These are phyloP conservation scores for Callipepla squamata DNA, from an alignment of 2,113 vertebrate species.

Conservation along the genomic window DNA sequence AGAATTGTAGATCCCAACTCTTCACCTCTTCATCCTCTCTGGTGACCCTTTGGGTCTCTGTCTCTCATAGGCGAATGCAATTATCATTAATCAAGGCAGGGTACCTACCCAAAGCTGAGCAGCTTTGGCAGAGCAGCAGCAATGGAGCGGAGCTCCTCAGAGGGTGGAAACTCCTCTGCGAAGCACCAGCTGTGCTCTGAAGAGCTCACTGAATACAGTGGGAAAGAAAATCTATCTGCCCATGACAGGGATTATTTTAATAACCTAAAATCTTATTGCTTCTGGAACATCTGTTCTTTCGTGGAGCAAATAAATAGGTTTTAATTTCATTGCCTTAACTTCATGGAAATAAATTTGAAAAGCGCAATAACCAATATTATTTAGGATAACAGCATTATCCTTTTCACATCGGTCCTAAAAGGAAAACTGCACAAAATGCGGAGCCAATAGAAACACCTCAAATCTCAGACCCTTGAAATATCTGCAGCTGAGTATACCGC, in stretches of 20 bases:
- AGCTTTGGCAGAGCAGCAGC: neutral
- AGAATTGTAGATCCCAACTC: neutral
- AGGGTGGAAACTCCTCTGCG: rapidly evolving
- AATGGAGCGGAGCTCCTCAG: rapidly evolving
- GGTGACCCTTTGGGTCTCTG: neutral
- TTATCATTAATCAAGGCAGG: neutral
- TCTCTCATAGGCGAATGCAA: rapidly evolving
- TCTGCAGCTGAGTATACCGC: neutral
- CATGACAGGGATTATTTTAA: neutral
- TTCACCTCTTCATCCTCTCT: neutral
- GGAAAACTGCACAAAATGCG: neutral
- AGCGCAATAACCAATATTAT: neutral
- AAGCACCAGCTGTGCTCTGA: neutral
- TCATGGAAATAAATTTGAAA: neutral
- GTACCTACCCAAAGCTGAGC: neutral
- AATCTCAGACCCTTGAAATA: neutral
- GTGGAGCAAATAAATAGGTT: neutral
- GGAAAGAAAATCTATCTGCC: neutral
- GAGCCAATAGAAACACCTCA: neutral
- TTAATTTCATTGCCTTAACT: neutral
- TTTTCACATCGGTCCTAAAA: neutral
- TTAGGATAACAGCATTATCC: neutral
- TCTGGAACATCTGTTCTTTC: neutral
- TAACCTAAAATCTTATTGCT: neutral
- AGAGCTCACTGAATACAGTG: neutral